Base-by-base conservation (phyloP, 2,797 vertebrate genomes). In the Sebastiscus albofasciatus region DNA sequence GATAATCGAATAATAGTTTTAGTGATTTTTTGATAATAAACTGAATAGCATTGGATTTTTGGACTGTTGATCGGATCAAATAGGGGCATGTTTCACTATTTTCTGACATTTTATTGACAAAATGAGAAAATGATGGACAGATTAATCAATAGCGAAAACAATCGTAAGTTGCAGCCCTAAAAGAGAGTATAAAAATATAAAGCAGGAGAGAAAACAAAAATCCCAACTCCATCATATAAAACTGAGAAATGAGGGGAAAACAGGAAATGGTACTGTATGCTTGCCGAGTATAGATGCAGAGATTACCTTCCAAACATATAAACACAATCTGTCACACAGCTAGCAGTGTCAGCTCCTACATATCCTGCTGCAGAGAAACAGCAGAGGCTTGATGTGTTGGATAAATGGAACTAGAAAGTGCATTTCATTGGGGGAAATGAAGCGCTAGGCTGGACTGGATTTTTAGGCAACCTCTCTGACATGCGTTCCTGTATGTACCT, bases 311-410 rank as follows among this genome's bases (percentile, higher is more conserved):
- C 67, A 46, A 68, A 68, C 67, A 67, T 59, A 70, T 42, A 79
- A 85, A 87, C 78, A 78, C 79, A 84, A 79, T 80, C 75, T 86
- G 83, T 70, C 75, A 52, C 62, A 18, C 67, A 74, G 84, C 65
- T 46, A 42, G 55, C 77, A 4, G 69, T n/a, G 46, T 80, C 76
- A 66, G 49, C 72, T 22, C 67, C 39, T 26, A 77, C 75, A 62
- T 52, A 79, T 81, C 61, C 60, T 68, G 26, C 75, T 13, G 76
- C n/a, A 26, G 52, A 74, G 52, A 24, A 55, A 31, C 67, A 56
- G 75, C 56, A 66, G 67, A 67, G 10, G n/a, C 75, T 59, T 14
- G 9, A 64, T 12, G 33, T 4, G 70, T 24, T 26, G 6, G 22
- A 62, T 39, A 71, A 68, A 81, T 8, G 13, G 33, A 64, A 58